Conservation (phyloP, 2,113 vertebrate genomes). For the Danionella cerebrum region DNA sequence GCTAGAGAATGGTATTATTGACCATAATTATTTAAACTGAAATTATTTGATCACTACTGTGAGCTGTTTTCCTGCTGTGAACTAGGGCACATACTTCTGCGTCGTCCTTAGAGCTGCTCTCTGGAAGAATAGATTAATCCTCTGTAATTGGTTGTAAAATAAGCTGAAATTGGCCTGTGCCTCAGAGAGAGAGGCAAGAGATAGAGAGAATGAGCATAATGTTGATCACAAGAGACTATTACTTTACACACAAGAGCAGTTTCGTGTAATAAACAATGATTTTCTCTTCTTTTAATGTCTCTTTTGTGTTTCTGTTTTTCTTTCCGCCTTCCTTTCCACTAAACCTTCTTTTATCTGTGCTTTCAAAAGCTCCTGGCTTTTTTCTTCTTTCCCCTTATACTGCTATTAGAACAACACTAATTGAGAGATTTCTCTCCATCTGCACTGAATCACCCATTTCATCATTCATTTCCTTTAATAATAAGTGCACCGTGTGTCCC, state of each 20-base stretch:
- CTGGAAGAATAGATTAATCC: constrained; percentile 31
- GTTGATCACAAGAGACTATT: constrained; percentile 35
- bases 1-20: background rate
- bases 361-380: too few relatives aligned
- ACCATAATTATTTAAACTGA: background rate
- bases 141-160: constrained; percentile 39
- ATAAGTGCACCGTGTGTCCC: background rate
- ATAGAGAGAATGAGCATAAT: constrained; percentile 23
- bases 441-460: background rate
- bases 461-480: constrained; percentile 4
- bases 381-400: background rate
- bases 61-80: background rate
- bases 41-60: background rate
- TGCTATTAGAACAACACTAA: constrained; percentile 2
- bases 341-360: constrained; percentile 27
- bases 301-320: constrained; percentile 10
- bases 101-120: constrained; percentile 21
- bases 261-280: constrained; percentile 36
- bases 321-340: background rate
- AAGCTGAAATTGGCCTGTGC: constrained; percentile 36
- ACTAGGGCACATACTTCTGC: constrained; percentile 11
- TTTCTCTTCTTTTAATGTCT: background rate
- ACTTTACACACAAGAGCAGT: constrained; percentile 27
- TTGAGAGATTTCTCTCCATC: constrained; percentile 11
- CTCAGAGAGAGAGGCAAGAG: constrained; percentile 20